These are phyloP conservation scores for Rhamnusium bicolor DNA, from an alignment of 2,888 invertebrate species.

Conservation along the genomic window DNA sequence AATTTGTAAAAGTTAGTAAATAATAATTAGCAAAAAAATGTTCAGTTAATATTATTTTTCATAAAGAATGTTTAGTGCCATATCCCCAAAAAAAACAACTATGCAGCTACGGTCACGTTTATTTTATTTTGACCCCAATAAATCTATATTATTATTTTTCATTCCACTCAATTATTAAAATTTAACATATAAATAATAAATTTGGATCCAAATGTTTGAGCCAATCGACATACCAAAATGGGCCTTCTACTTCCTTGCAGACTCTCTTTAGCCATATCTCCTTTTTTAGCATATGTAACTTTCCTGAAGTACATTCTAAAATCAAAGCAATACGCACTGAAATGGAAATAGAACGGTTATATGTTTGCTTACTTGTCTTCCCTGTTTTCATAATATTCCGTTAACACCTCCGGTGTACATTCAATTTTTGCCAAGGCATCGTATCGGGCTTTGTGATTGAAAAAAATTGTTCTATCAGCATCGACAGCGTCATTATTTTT, in stretches of 20 bases:
- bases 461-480: conserved; percentile 70
- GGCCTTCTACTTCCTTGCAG: conserved; percentile 63
- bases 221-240: conserved; percentile 65
- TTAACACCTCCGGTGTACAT: conserved; percentile 70
- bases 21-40: too few relatives aligned
- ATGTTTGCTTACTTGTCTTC: conserved; percentile 50
- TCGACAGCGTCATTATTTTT: conserved; percentile 57
- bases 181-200: too few relatives aligned
- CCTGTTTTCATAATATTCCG: conserved; percentile 52
- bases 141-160: too few relatives aligned
- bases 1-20: too few relatives aligned
- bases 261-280: background rate
- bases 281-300: conserved; percentile 65
- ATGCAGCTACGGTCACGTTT: too few relatives aligned
- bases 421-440: conserved; percentile 80
- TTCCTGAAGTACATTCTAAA: conserved; percentile 66
- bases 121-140: too few relatives aligned
- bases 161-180: too few relatives aligned
- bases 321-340: conserved; percentile 21
- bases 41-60: too few relatives aligned
- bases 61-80: too few relatives aligned
- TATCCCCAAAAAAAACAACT: too few relatives aligned
- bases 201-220: too few relatives aligned
- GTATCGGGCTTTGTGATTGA: conserved; percentile 76
- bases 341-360: background rate